Evolutionary conservation across 2,113 vertebrate genomes (phyloP).

Genomic region (Protobothrops mucrosquamatus): DNA sequence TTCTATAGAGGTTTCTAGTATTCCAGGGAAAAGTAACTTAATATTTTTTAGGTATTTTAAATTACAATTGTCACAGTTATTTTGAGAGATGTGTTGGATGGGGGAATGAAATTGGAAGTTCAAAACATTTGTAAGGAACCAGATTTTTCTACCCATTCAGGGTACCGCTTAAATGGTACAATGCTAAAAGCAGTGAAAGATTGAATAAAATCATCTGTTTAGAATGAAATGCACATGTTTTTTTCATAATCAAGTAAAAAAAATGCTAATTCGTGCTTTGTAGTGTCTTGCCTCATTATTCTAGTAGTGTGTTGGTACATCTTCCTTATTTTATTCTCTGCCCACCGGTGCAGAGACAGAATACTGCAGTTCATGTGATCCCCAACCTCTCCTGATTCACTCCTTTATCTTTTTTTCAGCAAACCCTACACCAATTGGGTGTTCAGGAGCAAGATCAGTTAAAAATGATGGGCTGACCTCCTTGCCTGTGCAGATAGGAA

Average conservation of each 20-base stretch:
- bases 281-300: not conserved
- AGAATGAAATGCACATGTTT: not conserved
- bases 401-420: not conserved
- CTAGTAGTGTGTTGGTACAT: not conserved
- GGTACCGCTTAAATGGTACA: not conserved
- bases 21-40: not conserved
- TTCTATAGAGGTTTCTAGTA: not conserved
- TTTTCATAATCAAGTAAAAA: not conserved
- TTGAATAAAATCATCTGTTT: not conserved
- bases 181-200: not conserved
- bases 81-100: not conserved
- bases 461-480: not conserved
- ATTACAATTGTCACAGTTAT: not conserved
- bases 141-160: not conserved
- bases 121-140: not conserved
- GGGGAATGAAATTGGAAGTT: not conserved
- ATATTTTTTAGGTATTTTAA: not conserved
- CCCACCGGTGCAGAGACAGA: not conserved
- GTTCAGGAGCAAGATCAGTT: not conserved
- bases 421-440: not conserved
- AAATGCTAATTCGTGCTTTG: not conserved
- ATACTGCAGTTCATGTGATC: not conserved
- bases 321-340: not conserved
- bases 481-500: not conserved
- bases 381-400: not conserved